Evolutionary conservation across 2,888 invertebrate species (phyloP), one percentile per base, ranked within the genome.

Genomic region (Drosophila kambysellisi): DNA sequence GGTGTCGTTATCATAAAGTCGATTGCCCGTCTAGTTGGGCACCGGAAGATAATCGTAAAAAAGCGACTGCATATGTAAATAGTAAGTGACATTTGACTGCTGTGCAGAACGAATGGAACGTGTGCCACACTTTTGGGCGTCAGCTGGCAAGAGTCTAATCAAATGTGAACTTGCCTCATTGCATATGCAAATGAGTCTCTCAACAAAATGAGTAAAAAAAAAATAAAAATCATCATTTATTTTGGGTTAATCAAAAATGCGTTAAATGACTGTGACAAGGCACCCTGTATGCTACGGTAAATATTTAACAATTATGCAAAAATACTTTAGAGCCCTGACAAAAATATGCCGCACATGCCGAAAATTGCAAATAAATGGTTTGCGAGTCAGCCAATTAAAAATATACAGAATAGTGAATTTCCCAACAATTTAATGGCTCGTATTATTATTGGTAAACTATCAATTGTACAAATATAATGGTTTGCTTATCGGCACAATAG

Each of bases 1-100:
- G 66, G 70, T 72, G 78, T 70, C 74, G 62, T 81, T 76, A 81
- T 69, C 81, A 79, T 84, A 82, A 83, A 81, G 61, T 30, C 53
- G 77, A 81, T 64, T 77, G 77, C 41, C 37, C 37, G 62, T 32
- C 76, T 73, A 76, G 72, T 48, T 52, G 54, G 41, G 52, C 48
- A 64, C 32, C 60, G 48, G 53, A 65, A 61, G 35, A 68, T 70
- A 70, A 69, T 64, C 81, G 59, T 79, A 79, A 76, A 70, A 52
- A 64, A 57, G 35, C 54, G 63, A 33, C 68, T 77, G 67, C 71
- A 79, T 65, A 81, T 71, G 82, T 73, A 76, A 83, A 61, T 62
- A 58, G 39, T 68, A 67, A 78, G 32, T 74, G 74, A 61, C 74
- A 75, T 70, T 60, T 48, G 60, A 70, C 57, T 51, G 33, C 20